Conservation (phyloP, 53 echinoderm and acorn worm species). For the Paracentrotus lividus region DNA sequence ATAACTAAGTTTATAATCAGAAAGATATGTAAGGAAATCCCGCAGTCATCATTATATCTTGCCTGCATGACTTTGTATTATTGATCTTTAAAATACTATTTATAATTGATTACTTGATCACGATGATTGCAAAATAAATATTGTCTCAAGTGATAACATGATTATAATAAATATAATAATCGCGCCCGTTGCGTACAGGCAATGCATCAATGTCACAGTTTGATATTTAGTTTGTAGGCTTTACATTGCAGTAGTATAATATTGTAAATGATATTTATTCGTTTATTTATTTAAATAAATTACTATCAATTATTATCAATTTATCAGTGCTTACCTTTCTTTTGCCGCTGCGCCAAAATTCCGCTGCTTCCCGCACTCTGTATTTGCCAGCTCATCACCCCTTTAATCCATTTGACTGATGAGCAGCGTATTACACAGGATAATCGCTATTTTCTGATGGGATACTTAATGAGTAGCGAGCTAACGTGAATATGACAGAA, state of each 20-base stretch:
- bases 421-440: conserved; percentile 60
- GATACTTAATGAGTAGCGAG: conserved; percentile 53
- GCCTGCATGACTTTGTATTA: not conserved
- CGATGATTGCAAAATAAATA: no score
- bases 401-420: conserved; percentile 59
- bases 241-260: not conserved
- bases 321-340: not conserved
- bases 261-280: not conserved
- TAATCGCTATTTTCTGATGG: conserved; percentile 58
- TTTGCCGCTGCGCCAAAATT: conserved; percentile 4
- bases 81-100: not conserved
- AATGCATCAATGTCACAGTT: not conserved
- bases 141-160: not conserved
- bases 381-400: conserved; percentile 25
- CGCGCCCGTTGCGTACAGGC: not conserved
- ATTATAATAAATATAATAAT: not conserved
- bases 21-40: not conserved
- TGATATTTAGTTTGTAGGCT: not conserved
- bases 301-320: not conserved
- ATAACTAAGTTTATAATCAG: not conserved
- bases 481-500: conserved; percentile 56
- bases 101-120: not conserved
- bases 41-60: not conserved
- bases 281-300: no score
- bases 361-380: conserved; percentile 20